A percentile compares a stretch with the other conserved stretches of the same genome.
Evolutionary conservation across 2,113 vertebrate genomes (phyloP).

Genomic region (Platysternon megacephalum): DNA sequence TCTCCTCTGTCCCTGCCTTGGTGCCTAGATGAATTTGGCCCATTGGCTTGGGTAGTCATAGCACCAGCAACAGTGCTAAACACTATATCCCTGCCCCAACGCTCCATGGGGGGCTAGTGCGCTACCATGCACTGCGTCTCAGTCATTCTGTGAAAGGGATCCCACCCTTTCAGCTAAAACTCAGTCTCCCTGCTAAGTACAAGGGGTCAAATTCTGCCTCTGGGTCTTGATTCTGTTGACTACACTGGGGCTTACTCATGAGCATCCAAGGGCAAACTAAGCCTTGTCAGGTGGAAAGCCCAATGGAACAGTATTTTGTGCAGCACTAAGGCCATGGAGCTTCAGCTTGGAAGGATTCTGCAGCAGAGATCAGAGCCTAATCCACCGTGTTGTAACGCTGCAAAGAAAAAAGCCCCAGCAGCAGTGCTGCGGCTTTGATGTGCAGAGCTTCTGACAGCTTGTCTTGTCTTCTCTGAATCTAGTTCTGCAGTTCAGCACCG

Average conservation of each 20-base stretch:
- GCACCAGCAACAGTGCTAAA: background rate
- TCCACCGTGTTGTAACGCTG: background rate
- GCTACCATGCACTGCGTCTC: background rate
- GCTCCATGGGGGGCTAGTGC: background rate
- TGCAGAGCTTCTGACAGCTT: background rate
- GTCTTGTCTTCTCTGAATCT: background rate
- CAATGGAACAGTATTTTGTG: background rate
- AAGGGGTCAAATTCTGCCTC: background rate
- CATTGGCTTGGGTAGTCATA: background rate
- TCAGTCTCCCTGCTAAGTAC: background rate
- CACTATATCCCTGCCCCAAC: background rate
- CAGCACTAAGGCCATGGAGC: background rate
- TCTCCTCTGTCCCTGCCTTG: background rate
- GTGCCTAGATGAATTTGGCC: background rate
- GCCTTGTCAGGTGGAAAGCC: background rate
- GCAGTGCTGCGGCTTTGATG: background rate
- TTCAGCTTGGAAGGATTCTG: background rate
- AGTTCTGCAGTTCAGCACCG: rapidly evolving
- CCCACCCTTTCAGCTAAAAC: background rate
- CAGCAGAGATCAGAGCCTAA: background rate
- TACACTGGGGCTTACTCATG: background rate
- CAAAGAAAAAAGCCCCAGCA: background rate
- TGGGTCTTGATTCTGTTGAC: background rate
- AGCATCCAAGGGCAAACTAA: background rate
- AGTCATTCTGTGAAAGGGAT: background rate